Evolutionary conservation across 1,140 invertebrate genomes (phyloP).

Genomic region (Drosophila auraria): DNA sequence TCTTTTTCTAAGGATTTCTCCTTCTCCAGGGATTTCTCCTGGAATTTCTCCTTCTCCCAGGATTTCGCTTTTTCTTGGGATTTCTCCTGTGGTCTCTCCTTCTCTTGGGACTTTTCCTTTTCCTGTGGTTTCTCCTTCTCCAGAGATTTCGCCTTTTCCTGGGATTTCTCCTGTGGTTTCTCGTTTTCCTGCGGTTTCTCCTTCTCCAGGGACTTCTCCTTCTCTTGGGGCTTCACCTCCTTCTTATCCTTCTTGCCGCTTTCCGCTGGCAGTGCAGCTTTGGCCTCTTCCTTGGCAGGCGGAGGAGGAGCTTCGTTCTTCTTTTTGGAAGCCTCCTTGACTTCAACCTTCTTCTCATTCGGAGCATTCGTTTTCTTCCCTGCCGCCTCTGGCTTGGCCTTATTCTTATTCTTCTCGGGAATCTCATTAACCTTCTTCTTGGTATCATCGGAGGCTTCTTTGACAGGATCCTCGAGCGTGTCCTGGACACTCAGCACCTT

Average conservation of each 20-base stretch:
- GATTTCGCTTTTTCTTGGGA: neutral
- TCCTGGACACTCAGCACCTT: neutral
- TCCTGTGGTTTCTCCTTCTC: neutral
- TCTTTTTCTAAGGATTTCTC: neutral
- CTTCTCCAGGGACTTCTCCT: conserved; percentile 15
- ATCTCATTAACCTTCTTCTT: conserved; percentile 19
- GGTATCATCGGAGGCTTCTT: neutral
- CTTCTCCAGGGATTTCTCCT: neutral
- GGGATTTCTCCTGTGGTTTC: conserved; percentile 9
- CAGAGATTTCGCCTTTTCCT: neutral
- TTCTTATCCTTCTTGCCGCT: conserved; percentile 27
- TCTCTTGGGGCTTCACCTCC: neutral
- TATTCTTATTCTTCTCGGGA: conserved; percentile 21
- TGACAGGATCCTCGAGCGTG: neutral
- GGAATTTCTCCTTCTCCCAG: neutral
- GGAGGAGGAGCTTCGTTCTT: neutral
- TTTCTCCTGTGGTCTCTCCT: neutral
- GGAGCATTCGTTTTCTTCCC: neutral
- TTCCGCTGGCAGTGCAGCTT: neutral
- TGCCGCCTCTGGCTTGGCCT: neutral
- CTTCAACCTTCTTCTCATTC: neutral
- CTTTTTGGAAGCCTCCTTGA: neutral
- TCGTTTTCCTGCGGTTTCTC: conserved; percentile 19
- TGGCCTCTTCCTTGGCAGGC: neutral
- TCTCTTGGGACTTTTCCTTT: neutral